phyloP scores from a whole-genome alignment of 2,113 vertebrate genomes.

The Actinemys pallida region DNA sequence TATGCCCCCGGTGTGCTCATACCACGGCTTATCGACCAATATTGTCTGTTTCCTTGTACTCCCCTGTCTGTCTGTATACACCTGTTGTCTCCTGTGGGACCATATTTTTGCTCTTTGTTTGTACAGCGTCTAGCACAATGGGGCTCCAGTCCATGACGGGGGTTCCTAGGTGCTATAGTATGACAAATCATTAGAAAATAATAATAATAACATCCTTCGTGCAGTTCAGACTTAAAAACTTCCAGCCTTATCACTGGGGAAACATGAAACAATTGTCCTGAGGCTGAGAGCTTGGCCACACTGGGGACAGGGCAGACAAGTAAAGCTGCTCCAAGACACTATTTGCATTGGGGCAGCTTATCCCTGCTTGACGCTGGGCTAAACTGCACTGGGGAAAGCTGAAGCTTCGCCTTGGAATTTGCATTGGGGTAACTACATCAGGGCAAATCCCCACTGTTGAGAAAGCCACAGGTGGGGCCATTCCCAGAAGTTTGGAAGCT shows the following conservation, averaged over 20 bases:
- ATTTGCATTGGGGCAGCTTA: not conserved
- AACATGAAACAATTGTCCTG: not conserved
- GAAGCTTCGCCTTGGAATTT: not conserved
- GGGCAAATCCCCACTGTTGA: not conserved
- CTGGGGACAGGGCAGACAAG: not conserved
- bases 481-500: not conserved
- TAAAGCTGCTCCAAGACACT: not conserved
- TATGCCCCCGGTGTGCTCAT: not conserved
- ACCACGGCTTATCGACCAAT: not conserved
- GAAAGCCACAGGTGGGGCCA: not conserved
- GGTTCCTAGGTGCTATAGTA: not conserved
- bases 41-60: not conserved
- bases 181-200: not conserved
- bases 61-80: not conserved
- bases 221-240: not conserved
- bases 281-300: not conserved
- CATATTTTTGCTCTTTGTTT: not conserved
- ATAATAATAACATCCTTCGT: not conserved
- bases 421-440: not conserved
- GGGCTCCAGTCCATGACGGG: not conserved
- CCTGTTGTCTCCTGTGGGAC: not conserved
- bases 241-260: not conserved
- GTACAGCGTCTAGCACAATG: not conserved
- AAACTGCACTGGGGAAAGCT: not conserved
- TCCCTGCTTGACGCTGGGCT: not conserved